phyloP scores from a whole-genome alignment of 2,797 vertebrate genomes.

The Gorsachius magnificus region DNA sequence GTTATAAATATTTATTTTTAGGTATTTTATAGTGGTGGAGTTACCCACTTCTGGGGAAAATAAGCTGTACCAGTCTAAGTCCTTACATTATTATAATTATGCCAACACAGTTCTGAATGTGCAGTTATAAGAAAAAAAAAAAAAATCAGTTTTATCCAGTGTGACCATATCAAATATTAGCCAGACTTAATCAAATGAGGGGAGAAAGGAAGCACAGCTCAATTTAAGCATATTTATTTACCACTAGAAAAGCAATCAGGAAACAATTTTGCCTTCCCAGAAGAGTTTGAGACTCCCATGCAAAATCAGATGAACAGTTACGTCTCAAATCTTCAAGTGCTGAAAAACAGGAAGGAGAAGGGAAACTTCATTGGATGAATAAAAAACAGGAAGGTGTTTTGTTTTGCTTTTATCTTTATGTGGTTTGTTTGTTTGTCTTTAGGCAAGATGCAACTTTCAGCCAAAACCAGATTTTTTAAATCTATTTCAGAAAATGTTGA shows the following conservation, averaged over 20 bases:
- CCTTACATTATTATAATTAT: not conserved
- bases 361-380: not conserved
- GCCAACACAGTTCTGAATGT: not conserved
- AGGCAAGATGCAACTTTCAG: not conserved
- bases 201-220: conserved; percentile 36
- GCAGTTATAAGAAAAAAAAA: not conserved
- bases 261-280: conserved; percentile 29
- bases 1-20: not conserved
- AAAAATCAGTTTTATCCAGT: not conserved
- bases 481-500: not conserved
- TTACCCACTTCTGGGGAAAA: not conserved
- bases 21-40: not conserved
- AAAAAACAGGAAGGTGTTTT: not conserved
- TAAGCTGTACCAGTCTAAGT: not conserved
- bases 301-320: conserved; percentile 6
- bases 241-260: not conserved
- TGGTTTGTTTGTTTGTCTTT: not conserved
- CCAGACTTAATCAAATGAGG: conserved; percentile 15
- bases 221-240: conserved; percentile 28
- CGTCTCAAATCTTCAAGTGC: conserved; percentile 2
- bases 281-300: conserved; percentile 7
- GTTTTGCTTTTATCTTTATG: not conserved
- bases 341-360: not conserved
- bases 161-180: not conserved
- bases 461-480: not conserved